Evolutionary conservation across 92 coral and sea anemone genomes (phyloP).

Genomic region (Virgularia gustaviana): DNA sequence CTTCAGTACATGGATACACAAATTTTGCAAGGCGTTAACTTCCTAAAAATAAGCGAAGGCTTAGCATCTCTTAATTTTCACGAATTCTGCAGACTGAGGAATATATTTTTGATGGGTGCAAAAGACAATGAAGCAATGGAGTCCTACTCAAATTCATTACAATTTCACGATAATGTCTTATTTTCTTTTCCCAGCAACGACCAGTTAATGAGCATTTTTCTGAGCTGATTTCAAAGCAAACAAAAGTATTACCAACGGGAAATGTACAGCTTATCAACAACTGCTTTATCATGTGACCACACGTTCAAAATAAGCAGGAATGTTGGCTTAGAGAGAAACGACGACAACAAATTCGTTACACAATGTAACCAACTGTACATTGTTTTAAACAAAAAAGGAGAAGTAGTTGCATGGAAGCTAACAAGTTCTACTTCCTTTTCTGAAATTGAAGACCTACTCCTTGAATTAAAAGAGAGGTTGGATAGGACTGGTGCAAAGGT

Average conservation of each 20-base stretch:
- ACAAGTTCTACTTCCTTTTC: conserved; percentile 45
- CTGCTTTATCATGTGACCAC: conserved; percentile 39
- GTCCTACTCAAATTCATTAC: neutral
- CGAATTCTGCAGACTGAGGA: neutral
- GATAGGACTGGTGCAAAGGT: neutral
- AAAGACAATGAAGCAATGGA: neutral
- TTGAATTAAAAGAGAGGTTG: neutral
- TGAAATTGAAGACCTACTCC: conserved; percentile 32
- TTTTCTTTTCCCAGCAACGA: conserved; percentile 38
- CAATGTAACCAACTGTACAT: conserved; percentile 34
- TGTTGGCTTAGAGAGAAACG: conserved; percentile 31
- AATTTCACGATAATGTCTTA: conserved; percentile 19
- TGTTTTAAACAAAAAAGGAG: conserved; percentile 31
- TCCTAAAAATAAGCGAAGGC: conserved; percentile 37
- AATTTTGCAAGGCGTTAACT: conserved; percentile 16
- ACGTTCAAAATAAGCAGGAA: conserved; percentile 21
- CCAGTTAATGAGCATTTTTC: conserved; percentile 21
- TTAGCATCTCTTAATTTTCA: conserved; percentile 26
- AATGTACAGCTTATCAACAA: conserved; percentile 11
- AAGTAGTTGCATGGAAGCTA: conserved; percentile 40
- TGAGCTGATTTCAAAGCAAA: conserved; percentile 16
- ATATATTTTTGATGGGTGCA: neutral
- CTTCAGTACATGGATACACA: conserved; percentile 18
- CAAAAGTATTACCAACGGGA: neutral
- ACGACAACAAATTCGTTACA: conserved; percentile 31